Evolutionary conservation across 2,797 vertebrate genomes (phyloP), one percentile per base, ranked within the genome.

Genomic region (Anguilla megastoma): DNA sequence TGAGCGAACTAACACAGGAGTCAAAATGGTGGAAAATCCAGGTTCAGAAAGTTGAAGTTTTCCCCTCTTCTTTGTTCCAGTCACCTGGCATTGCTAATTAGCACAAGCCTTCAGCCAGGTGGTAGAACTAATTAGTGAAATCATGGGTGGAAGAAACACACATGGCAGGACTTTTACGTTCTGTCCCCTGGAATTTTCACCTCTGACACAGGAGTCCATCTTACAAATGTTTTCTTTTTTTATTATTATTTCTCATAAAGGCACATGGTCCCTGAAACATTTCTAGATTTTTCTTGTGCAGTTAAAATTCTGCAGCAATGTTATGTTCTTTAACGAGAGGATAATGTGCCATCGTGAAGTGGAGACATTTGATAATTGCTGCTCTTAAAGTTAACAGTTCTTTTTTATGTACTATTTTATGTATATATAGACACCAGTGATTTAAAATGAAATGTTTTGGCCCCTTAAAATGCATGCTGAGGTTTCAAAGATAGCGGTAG

Each of bases 351-450:
- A 84, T 88, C 92, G 90, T 93, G 91, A 87, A 86, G 89, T 91
- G 91, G 91, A 92, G 89, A 86, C 85, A 50, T 92, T 91, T 89
- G 91, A 89, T 91, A 91, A 91, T 90, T 90, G 84, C 86, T 84
- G 89, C 84, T 89, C 74, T 89, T 89, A 91, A 89, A 88, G 90
- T 89, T 90, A 87, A 88, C 90, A 88, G 36, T 86, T 85, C 85
- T 91, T 88, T 93, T 94, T 94, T 82, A 92, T 92, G 89, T 93
- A 92, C 82, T 87, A 71, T 84, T 52, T 88, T 88, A 10, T 10
- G 85, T 91, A 86, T 84, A 87, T 91, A 50, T 88, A 90, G 92
- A 92, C 88, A 24, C 74, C n/a, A 71, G 82, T 54, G 41, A 88
- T 85, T 63, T 60, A 90, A 91, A 86, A 6, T 1, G 76, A 89